Conservation (phyloP, 2,888 invertebrate genomes). For the Caradrina kadenii region DNA sequence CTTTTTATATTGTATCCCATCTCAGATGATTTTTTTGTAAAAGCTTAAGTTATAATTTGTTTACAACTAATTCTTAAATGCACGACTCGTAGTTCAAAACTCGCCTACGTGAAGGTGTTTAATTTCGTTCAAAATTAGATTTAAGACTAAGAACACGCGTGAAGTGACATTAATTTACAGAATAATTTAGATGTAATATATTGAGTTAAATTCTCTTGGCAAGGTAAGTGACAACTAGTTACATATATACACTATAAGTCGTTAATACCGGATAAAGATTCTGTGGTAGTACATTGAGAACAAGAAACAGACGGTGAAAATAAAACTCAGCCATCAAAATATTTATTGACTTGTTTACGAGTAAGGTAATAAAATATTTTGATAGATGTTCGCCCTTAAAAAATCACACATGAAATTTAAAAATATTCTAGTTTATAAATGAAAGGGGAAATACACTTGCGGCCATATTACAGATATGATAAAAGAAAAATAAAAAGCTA, state of each 20-base stretch:
- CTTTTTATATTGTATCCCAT: too few species aligned
- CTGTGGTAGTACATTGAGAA: background rate
- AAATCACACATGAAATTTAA: too few species aligned
- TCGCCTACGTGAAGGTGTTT: background rate
- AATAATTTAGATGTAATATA: background rate
- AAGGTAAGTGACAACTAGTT: background rate
- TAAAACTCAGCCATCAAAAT: too few species aligned
- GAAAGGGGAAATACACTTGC: too few species aligned
- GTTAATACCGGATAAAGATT: background rate
- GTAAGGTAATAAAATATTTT: too few species aligned
- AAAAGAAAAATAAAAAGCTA: too few species aligned
- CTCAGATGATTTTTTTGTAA: too few species aligned
- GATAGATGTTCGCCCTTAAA: too few species aligned
- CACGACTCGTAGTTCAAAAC: background rate
- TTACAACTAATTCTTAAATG: background rate
- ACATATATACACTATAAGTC: background rate
- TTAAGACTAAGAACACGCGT: background rate
- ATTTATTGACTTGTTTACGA: too few species aligned
- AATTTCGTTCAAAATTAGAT: constrained; percentile 13
- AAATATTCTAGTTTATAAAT: too few species aligned
- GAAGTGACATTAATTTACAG: constrained; percentile 11
- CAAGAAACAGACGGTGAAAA: background rate
- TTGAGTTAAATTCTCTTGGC: constrained; percentile 7
- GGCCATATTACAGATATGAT: too few species aligned
- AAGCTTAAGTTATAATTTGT: background rate